Percentiles rank a stretch among this genome's conserved stretches.
Conservation (phyloP, 2,113 vertebrate genomes). For the Elachura formosa region DNA sequence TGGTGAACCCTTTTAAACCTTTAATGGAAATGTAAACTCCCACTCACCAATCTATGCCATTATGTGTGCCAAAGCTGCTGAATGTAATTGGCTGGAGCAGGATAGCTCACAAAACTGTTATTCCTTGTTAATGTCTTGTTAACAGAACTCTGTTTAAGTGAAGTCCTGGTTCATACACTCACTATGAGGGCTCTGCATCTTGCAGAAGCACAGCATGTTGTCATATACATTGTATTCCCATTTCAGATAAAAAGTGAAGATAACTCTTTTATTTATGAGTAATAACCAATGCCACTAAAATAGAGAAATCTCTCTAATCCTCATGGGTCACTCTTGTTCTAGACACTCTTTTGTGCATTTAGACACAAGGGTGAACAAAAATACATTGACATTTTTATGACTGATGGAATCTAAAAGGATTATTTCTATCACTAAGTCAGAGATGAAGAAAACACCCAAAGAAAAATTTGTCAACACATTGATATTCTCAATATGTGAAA, state of each 20-base stretch:
- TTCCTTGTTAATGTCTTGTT: not conserved
- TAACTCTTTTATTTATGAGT: not conserved
- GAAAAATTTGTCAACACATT: not conserved
- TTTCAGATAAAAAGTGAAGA: not conserved
- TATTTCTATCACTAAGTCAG: not conserved
- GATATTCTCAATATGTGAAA: not conserved
- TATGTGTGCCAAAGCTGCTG: not conserved
- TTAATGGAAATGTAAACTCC: constrained; percentile 5
- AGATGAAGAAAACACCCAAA: not conserved
- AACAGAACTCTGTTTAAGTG: not conserved
- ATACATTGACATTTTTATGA: not conserved
- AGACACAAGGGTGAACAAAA: not conserved
- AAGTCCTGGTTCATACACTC: not conserved
- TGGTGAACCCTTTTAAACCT: constrained; percentile 1
- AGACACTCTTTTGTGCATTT: not conserved
- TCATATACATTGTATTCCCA: not conserved
- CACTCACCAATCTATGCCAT: not conserved
- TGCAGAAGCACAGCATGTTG: not conserved
- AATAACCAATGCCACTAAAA: not conserved
- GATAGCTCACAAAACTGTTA: not conserved
- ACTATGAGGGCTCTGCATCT: not conserved
- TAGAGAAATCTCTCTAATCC: not conserved
- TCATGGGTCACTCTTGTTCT: not conserved
- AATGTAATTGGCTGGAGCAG: not conserved
- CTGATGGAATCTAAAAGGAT: not conserved